These are phyloP conservation scores for Andrena chrysosceles DNA, from an alignment of 2,888 invertebrate genomes.

Conservation along the genomic window DNA sequence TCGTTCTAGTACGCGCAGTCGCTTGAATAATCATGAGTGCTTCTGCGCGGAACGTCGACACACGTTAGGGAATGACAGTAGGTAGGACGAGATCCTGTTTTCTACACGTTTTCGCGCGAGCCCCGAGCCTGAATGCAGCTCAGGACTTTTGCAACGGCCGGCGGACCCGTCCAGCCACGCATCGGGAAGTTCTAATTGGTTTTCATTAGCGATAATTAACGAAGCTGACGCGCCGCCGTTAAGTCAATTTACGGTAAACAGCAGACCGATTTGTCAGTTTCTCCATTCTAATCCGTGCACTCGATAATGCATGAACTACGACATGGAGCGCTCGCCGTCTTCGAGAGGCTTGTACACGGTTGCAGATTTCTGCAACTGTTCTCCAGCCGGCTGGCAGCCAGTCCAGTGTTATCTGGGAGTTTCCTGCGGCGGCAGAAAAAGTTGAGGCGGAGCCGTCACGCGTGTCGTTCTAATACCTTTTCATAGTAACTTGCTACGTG, in stretches of 20 bases:
- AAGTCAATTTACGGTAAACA: slow-evolving; percentile 51
- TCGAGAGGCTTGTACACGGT: not conserved
- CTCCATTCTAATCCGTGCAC: slow-evolving; percentile 41
- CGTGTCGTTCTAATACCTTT: slow-evolving; percentile 37
- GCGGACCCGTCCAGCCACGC: slow-evolving; percentile 35
- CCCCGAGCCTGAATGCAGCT: slow-evolving; percentile 9
- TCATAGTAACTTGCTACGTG: slow-evolving; percentile 19
- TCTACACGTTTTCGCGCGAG: slow-evolving; percentile 27
- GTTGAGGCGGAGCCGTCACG: slow-evolving; percentile 22
- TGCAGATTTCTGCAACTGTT: not conserved
- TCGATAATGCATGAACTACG: slow-evolving; percentile 23
- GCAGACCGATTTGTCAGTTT: slow-evolving; percentile 47
- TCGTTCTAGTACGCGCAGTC: no score
- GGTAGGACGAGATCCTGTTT: slow-evolving; percentile 39
- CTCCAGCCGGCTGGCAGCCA: not conserved
- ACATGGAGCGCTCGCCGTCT: not conserved
- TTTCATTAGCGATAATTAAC: slow-evolving; percentile 72
- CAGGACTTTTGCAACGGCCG: slow-evolving; percentile 48
- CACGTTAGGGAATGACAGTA: not conserved
- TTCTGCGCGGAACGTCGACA: not conserved
- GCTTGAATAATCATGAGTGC: not conserved
- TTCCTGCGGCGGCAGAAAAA: slow-evolving; percentile 29
- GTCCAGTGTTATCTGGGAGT: slow-evolving; percentile 22
- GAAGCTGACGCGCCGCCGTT: slow-evolving; percentile 40
- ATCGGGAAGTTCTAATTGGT: slow-evolving; percentile 68